Base-by-base conservation (phyloP, 2,888 invertebrate species). In the Thecophora atra region DNA sequence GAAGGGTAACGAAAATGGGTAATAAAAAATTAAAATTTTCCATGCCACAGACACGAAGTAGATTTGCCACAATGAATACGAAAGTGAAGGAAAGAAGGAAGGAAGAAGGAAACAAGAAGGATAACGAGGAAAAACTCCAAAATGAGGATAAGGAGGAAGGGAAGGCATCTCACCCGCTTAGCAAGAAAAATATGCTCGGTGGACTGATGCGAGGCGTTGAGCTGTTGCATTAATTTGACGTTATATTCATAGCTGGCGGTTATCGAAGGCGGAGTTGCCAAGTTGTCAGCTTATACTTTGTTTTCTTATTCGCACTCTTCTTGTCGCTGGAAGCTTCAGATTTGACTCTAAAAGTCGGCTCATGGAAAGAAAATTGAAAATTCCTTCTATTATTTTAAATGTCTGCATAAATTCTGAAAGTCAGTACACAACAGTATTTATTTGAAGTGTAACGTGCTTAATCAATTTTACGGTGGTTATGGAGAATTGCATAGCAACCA, bases 191-290 rank as follows among this genome's bases (percentile, higher is more conserved):
- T 64, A 17, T 64, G 64, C 26, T 44, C n/a, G 47, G 15, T 47
- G 24, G 24, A 1, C 4, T 24, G 3, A 17, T 64, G 17, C 13
- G 44, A 26, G 26, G 24, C 56, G 37, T 54, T 54, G 54, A 67
- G 56, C 42, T 67, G 54, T 26, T 66, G 51, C 67, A 13, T 67
- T 82, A 83, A 82, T 82, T 82, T 82, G 83, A 82, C 82, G 81
- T 81, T 83, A 82, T 82, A 82, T 81, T 79, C 75, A 80, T 81
- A 79, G 79, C 83, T 78, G 67, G 75, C 77, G 82, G 83, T 37
- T 52, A 67, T 67, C 54, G 64, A 15, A 67, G 54, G 30, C n/a
- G 8, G 15, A 8, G 30, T 67, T 67, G 67, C 37, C 54, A 56
- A 6, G 30, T 4, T 30, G 30, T 30, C 30, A 30, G 30, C 8